These are phyloP conservation scores for Podarcis lilfordi DNA, from an alignment of 2,797 vertebrate species.

Conservation along the genomic window DNA sequence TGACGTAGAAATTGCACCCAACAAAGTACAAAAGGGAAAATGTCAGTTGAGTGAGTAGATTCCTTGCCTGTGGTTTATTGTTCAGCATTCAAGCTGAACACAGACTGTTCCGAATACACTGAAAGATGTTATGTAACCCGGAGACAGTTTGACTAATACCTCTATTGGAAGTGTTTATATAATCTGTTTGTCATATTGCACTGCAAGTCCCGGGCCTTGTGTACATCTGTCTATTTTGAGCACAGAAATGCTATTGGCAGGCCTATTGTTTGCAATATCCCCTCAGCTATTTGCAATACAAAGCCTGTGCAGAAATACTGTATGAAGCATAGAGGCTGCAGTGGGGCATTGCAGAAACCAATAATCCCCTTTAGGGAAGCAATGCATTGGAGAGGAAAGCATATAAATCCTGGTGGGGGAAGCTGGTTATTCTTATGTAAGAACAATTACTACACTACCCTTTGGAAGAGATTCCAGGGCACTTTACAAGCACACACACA, in stretches of 20 bases:
- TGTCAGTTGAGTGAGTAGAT: background rate
- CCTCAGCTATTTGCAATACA: background rate
- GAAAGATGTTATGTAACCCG: background rate
- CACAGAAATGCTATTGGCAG: background rate
- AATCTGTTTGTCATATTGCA: background rate
- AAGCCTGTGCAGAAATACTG: background rate
- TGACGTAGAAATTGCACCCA: background rate
- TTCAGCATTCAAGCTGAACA: background rate
- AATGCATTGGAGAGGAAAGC: background rate
- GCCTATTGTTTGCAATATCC: background rate
- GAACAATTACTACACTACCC: background rate
- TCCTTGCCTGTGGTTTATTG: background rate
- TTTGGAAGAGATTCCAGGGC: background rate
- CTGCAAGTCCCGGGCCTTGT: background rate
- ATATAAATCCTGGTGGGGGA: background rate
- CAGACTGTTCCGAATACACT: background rate
- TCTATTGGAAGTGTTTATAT: background rate
- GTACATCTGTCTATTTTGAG: background rate
- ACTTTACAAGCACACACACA: background rate
- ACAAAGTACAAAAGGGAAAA: background rate
- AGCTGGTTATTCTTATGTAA: no score
- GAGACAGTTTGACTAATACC: conserved; percentile 7
- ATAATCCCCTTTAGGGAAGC: background rate
- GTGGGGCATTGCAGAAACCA: background rate
- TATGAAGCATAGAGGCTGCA: background rate